Evolutionary conservation across 2,888 invertebrate genomes (phyloP), one percentile per base, ranked within the genome.

Genomic region (Erebia palarica): DNA sequence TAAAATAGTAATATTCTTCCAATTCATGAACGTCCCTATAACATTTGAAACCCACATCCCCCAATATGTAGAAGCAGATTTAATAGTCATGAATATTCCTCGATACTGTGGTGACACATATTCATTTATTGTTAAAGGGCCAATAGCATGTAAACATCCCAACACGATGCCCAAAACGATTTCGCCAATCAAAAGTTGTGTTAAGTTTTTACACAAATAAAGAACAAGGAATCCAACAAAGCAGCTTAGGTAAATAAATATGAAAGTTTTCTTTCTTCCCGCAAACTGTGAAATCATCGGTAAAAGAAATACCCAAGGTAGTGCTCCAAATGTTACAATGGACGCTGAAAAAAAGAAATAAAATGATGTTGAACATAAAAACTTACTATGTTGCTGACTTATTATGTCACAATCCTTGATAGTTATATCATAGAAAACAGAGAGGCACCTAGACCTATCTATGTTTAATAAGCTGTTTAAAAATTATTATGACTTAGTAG

Each of bases 1-100:
- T n/a, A 67, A n/a, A 27, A 49, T 49, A 27, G 36, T 14, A 27
- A 67, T 67, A n/a, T 67, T 59, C 49, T 59, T 67, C 67, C 67
- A 67, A 59, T 84, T 80, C 3, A 76, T 81, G 69, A 84, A 87
- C 2, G 85, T 84, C 27, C 86, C 86, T 0, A 85, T 81, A 1
- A 82, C 79, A 75, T 87, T 86, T 0, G 87, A 81, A 2, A 83
- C 79, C 86, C 86, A 87, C 3, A 87, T 82, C 0, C 86, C 87
- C 82, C 84, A 87, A 71, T 82, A 84, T 65, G 82, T 80, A 67
- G 84, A 79, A 1, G 85, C 85, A 0, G 85, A 82, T 75, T 86
- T 84, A 13, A 86, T 81, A 69, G 84, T 80, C 76, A 84, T 80
- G 63, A 86, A 85, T 21, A 86, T 75, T 8, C 86, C 86, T 65